Conservation (phyloP, 2,888 invertebrate species). For the Phyto melanocephala region DNA sequence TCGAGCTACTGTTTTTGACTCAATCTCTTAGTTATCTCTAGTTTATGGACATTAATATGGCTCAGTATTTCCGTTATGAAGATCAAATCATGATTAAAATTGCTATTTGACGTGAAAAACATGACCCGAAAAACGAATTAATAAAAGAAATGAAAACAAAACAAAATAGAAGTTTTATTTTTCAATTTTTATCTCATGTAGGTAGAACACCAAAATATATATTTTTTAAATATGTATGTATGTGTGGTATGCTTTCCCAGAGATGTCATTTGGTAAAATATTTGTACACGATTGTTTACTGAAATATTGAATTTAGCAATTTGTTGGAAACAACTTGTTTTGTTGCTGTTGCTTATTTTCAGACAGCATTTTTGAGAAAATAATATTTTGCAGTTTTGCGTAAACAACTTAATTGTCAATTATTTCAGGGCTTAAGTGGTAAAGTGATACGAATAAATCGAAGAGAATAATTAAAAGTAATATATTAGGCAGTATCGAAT, state of each 20-base stretch:
- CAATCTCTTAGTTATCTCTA: too few relatives aligned
- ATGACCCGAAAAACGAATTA: not conserved
- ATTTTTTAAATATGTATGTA: not conserved
- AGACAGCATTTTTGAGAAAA: too few relatives aligned
- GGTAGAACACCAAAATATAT: not conserved
- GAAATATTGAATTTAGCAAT: not conserved
- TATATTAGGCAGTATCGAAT: too few relatives aligned
- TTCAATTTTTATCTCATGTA: not conserved
- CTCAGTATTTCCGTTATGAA: too few relatives aligned
- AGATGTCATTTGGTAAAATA: not conserved
- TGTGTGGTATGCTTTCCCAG: not conserved
- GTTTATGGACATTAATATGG: too few relatives aligned
- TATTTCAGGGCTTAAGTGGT: not conserved
- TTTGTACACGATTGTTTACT: slow-evolving; percentile 9
- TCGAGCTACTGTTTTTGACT: too few relatives aligned
- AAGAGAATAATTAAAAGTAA: too few relatives aligned
- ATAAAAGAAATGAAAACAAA: too few relatives aligned
- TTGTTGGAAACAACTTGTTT: not conserved
- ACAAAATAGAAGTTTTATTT: not conserved
- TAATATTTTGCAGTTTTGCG: not conserved
- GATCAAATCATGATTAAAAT: not conserved
- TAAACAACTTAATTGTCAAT: slow-evolving; percentile 2
- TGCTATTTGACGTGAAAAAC: not conserved
- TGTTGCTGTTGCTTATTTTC: not conserved
- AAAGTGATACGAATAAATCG: too few relatives aligned